A percentile compares a stretch with the other conserved stretches of the same genome.
These are phyloP conservation scores for Thunnus maccoyii DNA, from an alignment of 2,113 vertebrate genomes.

Conservation along the genomic window DNA sequence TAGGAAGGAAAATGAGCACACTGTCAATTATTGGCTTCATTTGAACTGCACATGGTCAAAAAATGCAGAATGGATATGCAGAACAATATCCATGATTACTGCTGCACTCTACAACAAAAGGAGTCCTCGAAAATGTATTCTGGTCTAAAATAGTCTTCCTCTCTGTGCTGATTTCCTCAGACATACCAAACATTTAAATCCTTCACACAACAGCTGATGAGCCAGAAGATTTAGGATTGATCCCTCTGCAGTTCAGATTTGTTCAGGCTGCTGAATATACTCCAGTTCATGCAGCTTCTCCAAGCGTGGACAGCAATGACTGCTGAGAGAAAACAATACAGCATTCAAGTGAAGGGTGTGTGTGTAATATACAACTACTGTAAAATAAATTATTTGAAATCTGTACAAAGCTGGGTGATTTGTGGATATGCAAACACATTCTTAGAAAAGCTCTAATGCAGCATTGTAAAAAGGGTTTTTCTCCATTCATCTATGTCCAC, in stretches of 20 bases:
- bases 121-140: background rate
- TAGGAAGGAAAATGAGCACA: background rate
- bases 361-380: background rate
- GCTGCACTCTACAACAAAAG: background rate
- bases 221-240: background rate
- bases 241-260: background rate
- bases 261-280: background rate
- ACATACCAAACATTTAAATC: background rate
- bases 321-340: background rate
- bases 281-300: background rate
- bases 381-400: background rate
- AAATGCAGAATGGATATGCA: conserved; percentile 5
- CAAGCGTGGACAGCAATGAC: background rate
- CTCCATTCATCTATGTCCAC: no score
- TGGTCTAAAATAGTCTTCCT: background rate
- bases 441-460: no score
- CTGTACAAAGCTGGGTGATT: background rate
- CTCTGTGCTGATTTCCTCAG: background rate
- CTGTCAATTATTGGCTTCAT: no score
- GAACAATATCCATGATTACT: background rate
- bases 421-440: background rate
- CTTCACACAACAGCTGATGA: background rate
- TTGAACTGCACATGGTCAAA: background rate
- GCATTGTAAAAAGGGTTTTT: no score
- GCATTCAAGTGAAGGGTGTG: background rate